phyloP scores from a whole-genome alignment of 2,113 vertebrate genomes.

The Melozone crissalis region DNA sequence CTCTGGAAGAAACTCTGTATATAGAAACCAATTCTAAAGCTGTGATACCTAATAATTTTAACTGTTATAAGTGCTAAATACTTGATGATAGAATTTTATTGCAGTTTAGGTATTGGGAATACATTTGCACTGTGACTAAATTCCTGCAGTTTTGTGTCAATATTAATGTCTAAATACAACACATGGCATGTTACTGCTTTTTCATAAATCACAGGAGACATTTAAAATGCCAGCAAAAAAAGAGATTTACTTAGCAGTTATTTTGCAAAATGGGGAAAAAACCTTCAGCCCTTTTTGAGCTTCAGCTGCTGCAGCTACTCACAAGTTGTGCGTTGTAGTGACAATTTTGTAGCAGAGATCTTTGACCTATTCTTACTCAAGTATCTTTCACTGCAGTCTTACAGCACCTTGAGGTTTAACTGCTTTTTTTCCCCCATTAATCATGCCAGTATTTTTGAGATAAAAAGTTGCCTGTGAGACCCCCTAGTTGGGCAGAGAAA shows the following conservation, averaged over 20 bases:
- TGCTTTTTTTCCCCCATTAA: not conserved
- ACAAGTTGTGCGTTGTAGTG: not conserved
- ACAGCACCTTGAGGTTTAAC: not conserved
- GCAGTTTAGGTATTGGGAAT: not conserved
- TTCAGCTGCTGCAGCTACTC: not conserved
- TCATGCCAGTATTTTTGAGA: not conserved
- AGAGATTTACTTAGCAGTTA: not conserved
- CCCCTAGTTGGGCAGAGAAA: not conserved
- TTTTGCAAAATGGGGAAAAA: not conserved
- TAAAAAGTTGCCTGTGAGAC: not conserved
- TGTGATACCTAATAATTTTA: not conserved
- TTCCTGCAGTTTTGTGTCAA: not conserved
- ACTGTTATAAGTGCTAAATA: not conserved
- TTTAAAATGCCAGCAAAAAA: not conserved
- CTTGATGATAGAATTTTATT: not conserved
- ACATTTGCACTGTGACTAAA: not conserved
- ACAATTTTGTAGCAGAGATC: not conserved
- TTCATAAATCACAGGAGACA: not conserved
- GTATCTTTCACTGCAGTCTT: not conserved
- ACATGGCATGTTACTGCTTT: not conserved
- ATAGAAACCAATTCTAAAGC: not conserved
- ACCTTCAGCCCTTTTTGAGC: not conserved
- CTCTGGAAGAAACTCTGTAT: not conserved
- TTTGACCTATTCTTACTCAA: not conserved
- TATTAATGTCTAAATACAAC: not conserved